These are phyloP conservation scores for Tillus elongatus DNA, from an alignment of 2,888 invertebrate species.

Conservation along the genomic window DNA sequence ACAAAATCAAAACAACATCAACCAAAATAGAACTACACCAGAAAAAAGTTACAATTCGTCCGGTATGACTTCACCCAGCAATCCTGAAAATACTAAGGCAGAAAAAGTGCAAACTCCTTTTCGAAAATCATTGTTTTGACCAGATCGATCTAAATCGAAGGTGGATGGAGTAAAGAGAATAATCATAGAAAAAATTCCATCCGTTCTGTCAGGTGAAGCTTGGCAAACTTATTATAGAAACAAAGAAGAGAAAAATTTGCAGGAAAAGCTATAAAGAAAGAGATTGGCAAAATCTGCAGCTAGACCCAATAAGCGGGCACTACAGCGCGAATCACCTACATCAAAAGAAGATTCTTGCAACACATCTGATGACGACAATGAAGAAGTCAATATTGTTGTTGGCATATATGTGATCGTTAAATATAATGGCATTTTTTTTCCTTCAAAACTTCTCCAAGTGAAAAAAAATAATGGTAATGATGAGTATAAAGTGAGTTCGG, in stretches of 20 bases:
- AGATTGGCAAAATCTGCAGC: neutral
- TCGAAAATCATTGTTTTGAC: neutral
- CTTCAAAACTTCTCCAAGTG: neutral
- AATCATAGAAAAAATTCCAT: constrained; percentile 6
- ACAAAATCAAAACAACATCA: too few species aligned
- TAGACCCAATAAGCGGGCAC: neutral
- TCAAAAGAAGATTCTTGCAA: constrained; percentile 1
- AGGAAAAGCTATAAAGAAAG: neutral
- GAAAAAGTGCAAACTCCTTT: constrained; percentile 5
- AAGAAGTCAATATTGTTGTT: neutral
- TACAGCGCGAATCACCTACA: neutral
- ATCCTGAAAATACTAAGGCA: too few species aligned
- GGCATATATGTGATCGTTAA: constrained; percentile 1
- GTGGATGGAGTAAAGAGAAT: neutral
- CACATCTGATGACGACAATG: neutral
- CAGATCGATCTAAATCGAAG: constrained; percentile 1
- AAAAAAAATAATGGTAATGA: neutral
- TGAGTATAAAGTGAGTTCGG: neutral
- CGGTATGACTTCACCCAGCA: too few species aligned
- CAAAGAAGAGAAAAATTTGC: neutral
- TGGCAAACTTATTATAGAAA: neutral
- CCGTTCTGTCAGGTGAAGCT: neutral
- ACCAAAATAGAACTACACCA: too few species aligned
- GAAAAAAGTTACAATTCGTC: too few species aligned
- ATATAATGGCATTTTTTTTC: neutral